phyloP scores from a whole-genome alignment of 2,113 vertebrate species.

The Phocoena sinus region DNA sequence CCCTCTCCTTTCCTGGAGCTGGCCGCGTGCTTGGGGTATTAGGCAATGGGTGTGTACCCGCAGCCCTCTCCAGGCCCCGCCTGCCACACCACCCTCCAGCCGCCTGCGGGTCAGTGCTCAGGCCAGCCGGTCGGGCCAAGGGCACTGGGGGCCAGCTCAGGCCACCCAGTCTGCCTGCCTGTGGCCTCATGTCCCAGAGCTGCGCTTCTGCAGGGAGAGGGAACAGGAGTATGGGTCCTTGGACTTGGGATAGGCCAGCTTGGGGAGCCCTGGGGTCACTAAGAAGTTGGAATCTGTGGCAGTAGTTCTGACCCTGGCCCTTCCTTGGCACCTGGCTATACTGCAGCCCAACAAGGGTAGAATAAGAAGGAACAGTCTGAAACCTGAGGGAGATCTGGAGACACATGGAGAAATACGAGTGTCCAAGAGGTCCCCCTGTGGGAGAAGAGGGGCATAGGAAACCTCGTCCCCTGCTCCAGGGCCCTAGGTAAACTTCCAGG shows the following conservation, averaged over 20 bases:
- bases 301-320: background rate
- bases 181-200: conserved; percentile 39
- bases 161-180: conserved; percentile 67
- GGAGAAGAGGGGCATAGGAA: background rate
- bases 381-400: background rate
- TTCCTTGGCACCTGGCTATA: background rate
- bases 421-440: background rate
- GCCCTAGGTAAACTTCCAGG: background rate
- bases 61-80: conserved; percentile 70
- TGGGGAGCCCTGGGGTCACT: background rate
- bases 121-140: conserved; percentile 65
- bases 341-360: background rate
- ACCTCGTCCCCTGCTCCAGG: background rate
- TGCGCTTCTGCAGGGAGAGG: background rate
- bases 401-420: background rate
- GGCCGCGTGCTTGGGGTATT: conserved; percentile 74
- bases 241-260: background rate
- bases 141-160: conserved; percentile 64
- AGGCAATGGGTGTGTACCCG: conserved; percentile 76
- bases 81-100: conserved; percentile 68
- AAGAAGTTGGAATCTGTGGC: background rate
- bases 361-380: background rate
- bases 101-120: conserved; percentile 63
- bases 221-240: background rate
- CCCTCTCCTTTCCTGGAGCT: conserved; percentile 67